Conservation (phyloP, 2,113 vertebrate species). For the Gallinago jamesoni region DNA sequence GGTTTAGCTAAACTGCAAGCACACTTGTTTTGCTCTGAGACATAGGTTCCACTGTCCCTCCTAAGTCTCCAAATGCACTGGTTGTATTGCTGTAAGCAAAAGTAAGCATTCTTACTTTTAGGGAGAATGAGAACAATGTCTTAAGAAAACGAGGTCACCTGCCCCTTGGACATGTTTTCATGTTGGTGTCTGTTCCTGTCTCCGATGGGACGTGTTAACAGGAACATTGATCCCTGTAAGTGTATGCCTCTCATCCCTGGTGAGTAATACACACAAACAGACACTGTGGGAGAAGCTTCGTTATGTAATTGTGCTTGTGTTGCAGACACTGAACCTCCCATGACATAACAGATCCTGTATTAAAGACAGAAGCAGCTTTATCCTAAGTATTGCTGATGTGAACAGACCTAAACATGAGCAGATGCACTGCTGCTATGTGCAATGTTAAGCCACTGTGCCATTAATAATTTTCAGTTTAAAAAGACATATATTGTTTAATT, state of each 20-base stretch:
- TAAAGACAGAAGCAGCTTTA: slow-evolving; percentile 56
- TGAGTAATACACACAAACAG: not conserved
- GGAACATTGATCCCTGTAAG: not conserved
- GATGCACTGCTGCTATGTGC: not conserved
- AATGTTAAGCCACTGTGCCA: not conserved
- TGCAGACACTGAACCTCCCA: not conserved
- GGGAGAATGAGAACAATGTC: not conserved
- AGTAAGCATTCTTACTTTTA: not conserved
- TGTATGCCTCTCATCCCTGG: not conserved
- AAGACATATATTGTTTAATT: not conserved
- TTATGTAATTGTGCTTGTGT: slow-evolving; percentile 38
- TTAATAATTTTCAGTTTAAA: not conserved
- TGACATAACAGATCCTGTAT: slow-evolving; percentile 50
- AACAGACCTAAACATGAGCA: not conserved
- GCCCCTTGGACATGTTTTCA: not conserved
- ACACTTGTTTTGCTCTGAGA: not conserved
- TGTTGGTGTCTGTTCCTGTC: not conserved
- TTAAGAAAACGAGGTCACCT: not conserved
- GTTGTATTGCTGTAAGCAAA: not conserved
- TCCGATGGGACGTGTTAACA: not conserved
- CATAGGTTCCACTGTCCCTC: not conserved
- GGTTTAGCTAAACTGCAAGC: not conserved
- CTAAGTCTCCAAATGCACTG: not conserved
- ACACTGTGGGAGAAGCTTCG: not conserved
- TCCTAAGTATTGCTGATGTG: not conserved